Evolutionary conservation across 2,113 vertebrate species (phyloP), one percentile per base, ranked within the genome.

Genomic region (Himantopus leucocephalus): DNA sequence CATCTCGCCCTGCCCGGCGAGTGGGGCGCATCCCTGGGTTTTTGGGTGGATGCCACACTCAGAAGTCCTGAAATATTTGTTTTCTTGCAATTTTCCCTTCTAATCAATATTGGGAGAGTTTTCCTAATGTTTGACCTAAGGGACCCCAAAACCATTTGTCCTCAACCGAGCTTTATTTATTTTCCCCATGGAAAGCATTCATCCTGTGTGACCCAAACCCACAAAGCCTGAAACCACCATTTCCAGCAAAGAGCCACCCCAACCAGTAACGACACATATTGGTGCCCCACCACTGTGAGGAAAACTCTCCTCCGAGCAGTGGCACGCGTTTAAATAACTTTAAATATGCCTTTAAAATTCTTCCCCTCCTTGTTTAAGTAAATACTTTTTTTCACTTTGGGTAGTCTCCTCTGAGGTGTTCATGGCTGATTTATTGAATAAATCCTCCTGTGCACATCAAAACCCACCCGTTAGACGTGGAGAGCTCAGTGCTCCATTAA

Each of bases 281-380:
- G 74, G 29, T 82, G 20, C 64, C 30, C 64, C 45, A 58, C 3
- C n/a, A 6, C 35, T 19, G 12, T 0, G 0, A 88, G 64, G 39
- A 67, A 66, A 78, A n/a, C 39, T 35, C 50, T 32, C 39, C 59
- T 79, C 23, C 20, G 34, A 68, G 71, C 7, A 39, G 39, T 13
- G 22, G 4, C 14, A 85, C 37, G 17, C 47, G 84, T 90, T 41
- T 66, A 80, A 94, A 86, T 72, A 87, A 90, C 48, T 93, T 91
- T 45, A 88, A 86, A 96, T 41, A 59, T 1, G 5, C 26, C 80
- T 91, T 96, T 74, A 64, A 83, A 94, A 58, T 78, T 80, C 75
- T 70, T 74, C 88, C 32, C 29, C n/a, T 92, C 39, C 82, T 95
- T 82, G 8, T 95, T 96, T 93, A 96, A 94, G 67, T 32, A 30